Conservation (phyloP, 2,113 vertebrate genomes). For the Boulengeromyrus knoepffleri region DNA sequence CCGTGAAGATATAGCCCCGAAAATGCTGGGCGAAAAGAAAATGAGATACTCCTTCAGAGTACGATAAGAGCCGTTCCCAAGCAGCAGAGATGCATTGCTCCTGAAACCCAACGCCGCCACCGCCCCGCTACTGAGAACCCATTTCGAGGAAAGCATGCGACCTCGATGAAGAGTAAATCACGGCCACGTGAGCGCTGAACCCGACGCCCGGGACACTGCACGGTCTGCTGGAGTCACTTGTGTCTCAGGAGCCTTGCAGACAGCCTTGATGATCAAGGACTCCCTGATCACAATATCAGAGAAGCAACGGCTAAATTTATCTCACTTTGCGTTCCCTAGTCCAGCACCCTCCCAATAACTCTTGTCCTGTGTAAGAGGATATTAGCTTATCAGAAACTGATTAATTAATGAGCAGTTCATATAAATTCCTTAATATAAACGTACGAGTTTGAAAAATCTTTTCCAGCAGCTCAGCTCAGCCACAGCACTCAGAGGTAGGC, state of each 20-base stretch:
- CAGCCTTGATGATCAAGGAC: neutral
- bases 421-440: neutral
- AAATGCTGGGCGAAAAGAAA: neutral
- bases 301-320: neutral
- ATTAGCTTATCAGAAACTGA: neutral
- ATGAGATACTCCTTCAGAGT: neutral
- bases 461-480: neutral
- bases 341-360: neutral
- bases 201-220: neutral
- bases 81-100: neutral
- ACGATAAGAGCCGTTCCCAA: neutral
- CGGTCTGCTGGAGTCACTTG: neutral
- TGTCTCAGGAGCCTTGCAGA: neutral
- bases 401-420: neutral
- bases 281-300: neutral
- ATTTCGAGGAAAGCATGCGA: neutral
- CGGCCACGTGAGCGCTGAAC: neutral
- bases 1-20: neutral
- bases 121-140: neutral
- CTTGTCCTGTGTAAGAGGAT: neutral
- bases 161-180: neutral
- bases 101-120: neutral
- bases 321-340: neutral
- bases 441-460: neutral
- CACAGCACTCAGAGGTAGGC: neutral